phyloP scores from a whole-genome alignment of 2,797 vertebrate genomes.

The Perodicticus potto region DNA sequence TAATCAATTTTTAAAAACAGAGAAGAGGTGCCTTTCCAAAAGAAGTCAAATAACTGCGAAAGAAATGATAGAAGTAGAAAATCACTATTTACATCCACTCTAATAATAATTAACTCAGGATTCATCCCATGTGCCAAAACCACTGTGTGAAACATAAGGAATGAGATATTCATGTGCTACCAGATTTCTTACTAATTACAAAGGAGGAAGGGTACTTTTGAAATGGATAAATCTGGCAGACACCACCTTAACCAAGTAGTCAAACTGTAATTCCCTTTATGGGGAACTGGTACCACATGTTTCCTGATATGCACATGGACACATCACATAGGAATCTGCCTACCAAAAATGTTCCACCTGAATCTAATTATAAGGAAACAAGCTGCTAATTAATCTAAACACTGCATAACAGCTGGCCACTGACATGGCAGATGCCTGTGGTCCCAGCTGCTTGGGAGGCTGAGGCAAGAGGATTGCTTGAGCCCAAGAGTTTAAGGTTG shows the following conservation, averaged over 20 bases:
- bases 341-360: background rate
- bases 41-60: background rate
- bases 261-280: background rate
- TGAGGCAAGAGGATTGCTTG: too few species aligned
- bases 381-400: background rate
- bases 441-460: too few species aligned
- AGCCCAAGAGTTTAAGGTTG: too few species aligned
- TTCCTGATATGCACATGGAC: background rate
- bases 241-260: background rate
- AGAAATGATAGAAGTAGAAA: slow-evolving; percentile 2
- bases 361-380: background rate
- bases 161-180: background rate
- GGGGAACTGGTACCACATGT: background rate
- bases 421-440: too few species aligned
- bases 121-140: background rate
- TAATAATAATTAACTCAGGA: background rate
- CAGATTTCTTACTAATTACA: background rate
- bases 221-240: background rate
- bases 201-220: background rate
- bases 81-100: background rate
- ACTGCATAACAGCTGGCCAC: background rate
- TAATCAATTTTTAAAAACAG: background rate
- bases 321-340: background rate
- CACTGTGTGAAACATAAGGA: background rate
- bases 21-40: slow-evolving; percentile 9